Evolutionary conservation across 2,888 invertebrate genomes (phyloP), one percentile per base, ranked within the genome.

Genomic region (Dasysyrphus albostriatus): DNA sequence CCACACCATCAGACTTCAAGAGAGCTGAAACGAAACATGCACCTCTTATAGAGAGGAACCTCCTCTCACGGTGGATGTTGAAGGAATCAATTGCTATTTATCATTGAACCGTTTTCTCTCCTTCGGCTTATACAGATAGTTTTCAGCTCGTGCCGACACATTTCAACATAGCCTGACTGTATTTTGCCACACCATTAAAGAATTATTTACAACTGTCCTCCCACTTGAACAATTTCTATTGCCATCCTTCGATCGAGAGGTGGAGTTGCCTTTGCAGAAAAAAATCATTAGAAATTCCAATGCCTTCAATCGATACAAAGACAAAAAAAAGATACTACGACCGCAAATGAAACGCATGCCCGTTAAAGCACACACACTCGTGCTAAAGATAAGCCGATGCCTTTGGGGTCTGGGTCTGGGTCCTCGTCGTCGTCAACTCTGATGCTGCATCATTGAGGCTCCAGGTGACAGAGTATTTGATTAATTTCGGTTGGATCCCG

Each of bases 151-250:
- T 67, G 83, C 61, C 67, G 44, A 79, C 85, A 82, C 85, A 78
- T 67, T 54, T 83, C 74, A 67, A 67, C 80, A 58, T 37, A 54
- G 24, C 24, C 19, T 69, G 44, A 80, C 73, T 69, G 74, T 51
- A 69, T 51, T 69, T 85, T 74, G 82, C 82, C 77, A 70, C 77
- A 77, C 85, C 78, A 85, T 82, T 82, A 85, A 82, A 77, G 82
- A 85, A 82, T 85, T 85, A 85, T 78, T 85, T 85, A 82, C 85
- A 85, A 85, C 69, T 85, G 85, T 85, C 85, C 85, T 85, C 85
- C 85, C 81, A 85, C 85, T 85, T 85, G 73, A 58, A 70, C 47
- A 47, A 82, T 67, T 81, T 85, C 81, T 74, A 82, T 76, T 85
- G 77, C 37, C 51, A 63, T 73, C 61, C 74, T 49, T 44, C 56